Percentiles rank a stretch among this genome's conserved stretches.
These are phyloP conservation scores for Myotis davidii DNA, from an alignment of 2,113 vertebrate species.

Conservation along the genomic window DNA sequence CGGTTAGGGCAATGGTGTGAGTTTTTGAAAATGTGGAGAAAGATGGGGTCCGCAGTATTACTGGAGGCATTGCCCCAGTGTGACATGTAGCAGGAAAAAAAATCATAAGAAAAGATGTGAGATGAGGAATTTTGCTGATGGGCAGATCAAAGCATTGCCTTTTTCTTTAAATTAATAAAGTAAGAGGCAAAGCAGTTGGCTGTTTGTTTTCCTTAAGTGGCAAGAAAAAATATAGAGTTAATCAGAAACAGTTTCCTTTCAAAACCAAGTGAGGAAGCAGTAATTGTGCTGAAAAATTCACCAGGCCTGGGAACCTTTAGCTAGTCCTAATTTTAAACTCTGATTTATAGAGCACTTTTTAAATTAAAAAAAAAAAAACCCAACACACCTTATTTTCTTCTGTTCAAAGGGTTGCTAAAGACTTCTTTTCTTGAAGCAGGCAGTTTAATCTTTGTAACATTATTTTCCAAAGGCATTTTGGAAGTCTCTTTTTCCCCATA, in stretches of 20 bases:
- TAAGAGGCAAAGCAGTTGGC: not conserved
- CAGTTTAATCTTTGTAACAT: not conserved
- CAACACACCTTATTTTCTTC: not conserved
- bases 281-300: not conserved
- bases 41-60: too few relatives aligned
- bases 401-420: conserved; percentile 20
- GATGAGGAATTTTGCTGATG: not conserved
- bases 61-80: not conserved
- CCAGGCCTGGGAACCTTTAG: not conserved
- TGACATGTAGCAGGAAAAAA: not conserved
- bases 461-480: conserved; percentile 46
- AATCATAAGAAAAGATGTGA: not conserved
- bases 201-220: not conserved
- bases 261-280: not conserved
- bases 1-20: not conserved
- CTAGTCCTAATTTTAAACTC: not conserved
- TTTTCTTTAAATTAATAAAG: not conserved
- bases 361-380: not conserved
- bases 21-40: not conserved
- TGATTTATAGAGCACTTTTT: not conserved
- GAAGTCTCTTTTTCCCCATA: not conserved
- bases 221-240: not conserved
- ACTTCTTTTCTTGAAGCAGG: conserved; percentile 37
- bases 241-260: not conserved
- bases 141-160: not conserved